Base-by-base conservation (phyloP, 2,888 invertebrate genomes). In the Girardia tigrina region DNA sequence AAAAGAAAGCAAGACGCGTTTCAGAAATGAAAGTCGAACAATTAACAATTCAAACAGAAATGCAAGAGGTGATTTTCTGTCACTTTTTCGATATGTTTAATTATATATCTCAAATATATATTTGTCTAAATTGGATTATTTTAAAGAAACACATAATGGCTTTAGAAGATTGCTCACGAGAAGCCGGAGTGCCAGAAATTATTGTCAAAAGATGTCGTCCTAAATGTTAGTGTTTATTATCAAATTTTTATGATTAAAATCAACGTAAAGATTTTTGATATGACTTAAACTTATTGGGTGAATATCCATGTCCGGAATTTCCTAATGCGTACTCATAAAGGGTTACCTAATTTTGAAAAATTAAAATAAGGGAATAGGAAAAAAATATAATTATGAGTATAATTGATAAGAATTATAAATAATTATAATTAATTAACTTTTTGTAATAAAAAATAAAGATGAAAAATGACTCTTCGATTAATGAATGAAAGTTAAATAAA, bases 21-120 rank as follows among this genome's bases (percentile, higher is more conserved):
- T 76, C 76, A 16, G 76, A 76, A 73, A 76, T 76, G 76, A 76
- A 76, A 42, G 73, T 74, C 14, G 76, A 76, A 27, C 28, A 56
- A 26, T 42, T 76, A 14, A 29, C 42, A 1, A 76, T 69, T 28
- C 69, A 76, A 70, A 28, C 26, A 26, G 76, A 76, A 42, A 56
- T 76, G 76, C 76, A 76, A 73, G 69, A 76, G 42, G 76, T 76
- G 26, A 29, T 27, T 75, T 69, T 73, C 42, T 56, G 56, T 56
- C 56, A 16, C n/a, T 56, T 56, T 56, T 56, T 56, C 4, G 56
- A 56, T 56, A 56, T 56, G 56, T 56, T 56, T 12, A n/a, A n/a
- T n/a, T n/a, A n/a, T n/a, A 56, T 56, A 56, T 20, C 56, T 56
- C 56, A 56, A 56, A 56, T 56, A 12, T 20, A 6, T 56, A n/a